Percentiles rank a stretch among this genome's conserved stretches.
phyloP scores from a whole-genome alignment of 2,888 invertebrate genomes.

The Stratiomys singularior region DNA sequence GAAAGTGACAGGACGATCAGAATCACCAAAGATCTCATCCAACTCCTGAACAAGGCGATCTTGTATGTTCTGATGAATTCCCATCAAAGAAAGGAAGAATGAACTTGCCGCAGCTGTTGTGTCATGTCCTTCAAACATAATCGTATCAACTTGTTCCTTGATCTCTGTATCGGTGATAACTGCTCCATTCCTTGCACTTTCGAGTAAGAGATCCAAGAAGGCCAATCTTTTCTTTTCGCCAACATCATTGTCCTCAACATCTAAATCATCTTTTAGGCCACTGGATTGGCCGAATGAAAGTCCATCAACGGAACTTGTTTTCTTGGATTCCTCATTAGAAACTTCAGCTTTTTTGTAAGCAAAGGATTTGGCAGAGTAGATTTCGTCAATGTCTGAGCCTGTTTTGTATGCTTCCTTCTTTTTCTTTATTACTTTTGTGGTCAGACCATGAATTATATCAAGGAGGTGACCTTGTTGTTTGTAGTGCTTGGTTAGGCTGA shows the following conservation, averaged over 20 bases:
- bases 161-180: conserved; percentile 81
- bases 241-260: conserved; percentile 76
- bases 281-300: conserved; percentile 78
- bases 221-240: conserved; percentile 86
- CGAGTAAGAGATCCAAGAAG: conserved; percentile 86
- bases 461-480: conserved; percentile 79
- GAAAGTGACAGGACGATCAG: conserved; percentile 80
- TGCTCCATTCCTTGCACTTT: conserved; percentile 78
- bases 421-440: conserved; percentile 79
- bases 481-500: conserved; percentile 79
- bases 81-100: conserved; percentile 82
- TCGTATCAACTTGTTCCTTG: conserved; percentile 85
- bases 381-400: conserved; percentile 65
- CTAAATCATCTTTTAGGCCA: conserved; percentile 82
- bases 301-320: conserved; percentile 69
- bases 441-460: conserved; percentile 81
- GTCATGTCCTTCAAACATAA: conserved; percentile 89
- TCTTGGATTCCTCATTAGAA: conserved; percentile 53
- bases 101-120: conserved; percentile 85
- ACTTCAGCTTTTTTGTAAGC: conserved; percentile 48
- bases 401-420: conserved; percentile 80
- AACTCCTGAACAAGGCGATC: conserved; percentile 78
- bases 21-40: conserved; percentile 79
- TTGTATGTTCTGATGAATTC: conserved; percentile 78
- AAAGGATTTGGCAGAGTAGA: conserved; percentile 53